Base-by-base conservation (phyloP, 92 coral and sea anemone genomes). In the Porites evermanni region DNA sequence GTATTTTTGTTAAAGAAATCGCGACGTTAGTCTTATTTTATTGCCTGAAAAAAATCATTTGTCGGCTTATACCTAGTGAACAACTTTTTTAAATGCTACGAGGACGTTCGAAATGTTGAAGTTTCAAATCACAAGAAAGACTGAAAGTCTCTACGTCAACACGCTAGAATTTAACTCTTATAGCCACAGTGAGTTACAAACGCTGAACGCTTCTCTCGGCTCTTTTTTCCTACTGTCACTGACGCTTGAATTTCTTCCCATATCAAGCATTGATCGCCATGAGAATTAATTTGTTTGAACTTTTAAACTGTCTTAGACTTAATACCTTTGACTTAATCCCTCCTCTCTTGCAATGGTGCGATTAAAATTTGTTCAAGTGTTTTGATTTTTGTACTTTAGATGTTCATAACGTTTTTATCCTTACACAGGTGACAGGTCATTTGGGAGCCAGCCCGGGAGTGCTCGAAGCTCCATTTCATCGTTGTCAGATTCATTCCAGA, bases 371-470 rank as follows among this genome's bases (percentile, higher is more conserved):
- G 61, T 11, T 56, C 61, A 11, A 11, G 61, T 56, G 61, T 56
- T 56, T 11, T 56, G 61, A 56, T 56, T 73, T 73, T 7, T 38
- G 47, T 38, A 38, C 47, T 38, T 38, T 38, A 38, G 0, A 38
- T 38, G 47, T 38, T 38, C 47, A 38, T 38, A 38, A 38, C 47
- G 47, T 38, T 71, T 18, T 80, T 24, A 52, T 8, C 9, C n/a
- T 53, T 21, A 23, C 13, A 18, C 61, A 91, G 96, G 81, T 54
- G 81, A 78, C 84, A 97, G 99, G 52, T 88, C 96, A 16, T 93
- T 94, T 79, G 99, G 94, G 51, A 97, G 99, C 50, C 99, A 97
- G 74, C 97, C 97, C 0, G 95, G 99, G 85, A 97, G 99, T 77
- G 85, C 98, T 8, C 86, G 98, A 13, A 97, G 99, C 78, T 97